Evolutionary conservation across 2,797 vertebrate genomes (phyloP).

Genomic region (Benthosema pterotum): DNA sequence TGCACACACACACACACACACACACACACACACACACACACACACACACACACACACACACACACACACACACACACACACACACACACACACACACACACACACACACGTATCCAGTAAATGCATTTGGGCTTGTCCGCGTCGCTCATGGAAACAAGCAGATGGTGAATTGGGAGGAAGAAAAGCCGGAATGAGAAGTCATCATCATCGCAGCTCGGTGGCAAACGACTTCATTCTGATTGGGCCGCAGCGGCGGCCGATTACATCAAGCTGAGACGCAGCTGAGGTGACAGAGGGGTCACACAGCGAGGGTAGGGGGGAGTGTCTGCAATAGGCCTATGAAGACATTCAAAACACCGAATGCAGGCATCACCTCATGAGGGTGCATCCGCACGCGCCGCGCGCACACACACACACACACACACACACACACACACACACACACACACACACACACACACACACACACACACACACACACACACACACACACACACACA

Average conservation of each 20-base stretch:
- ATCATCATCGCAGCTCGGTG: constrained; percentile 32
- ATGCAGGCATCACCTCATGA: too few relatives aligned
- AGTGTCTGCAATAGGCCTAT: too few relatives aligned
- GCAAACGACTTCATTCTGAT: constrained; percentile 48
- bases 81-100: constrained; percentile 25
- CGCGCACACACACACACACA: too few relatives aligned
- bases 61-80: constrained; percentile 17
- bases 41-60: constrained; percentile 34
- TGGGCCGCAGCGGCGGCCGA: constrained; percentile 40
- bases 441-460: background rate
- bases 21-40: constrained; percentile 11
- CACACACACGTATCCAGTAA: background rate
- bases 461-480: constrained; percentile 19
- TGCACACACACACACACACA: constrained; percentile 19
- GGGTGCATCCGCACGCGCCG: too few relatives aligned
- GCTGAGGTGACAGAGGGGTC: background rate
- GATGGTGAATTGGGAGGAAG: constrained; percentile 52
- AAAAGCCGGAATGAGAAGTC: constrained; percentile 44
- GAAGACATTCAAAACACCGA: too few relatives aligned
- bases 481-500: too few relatives aligned
- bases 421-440: too few relatives aligned
- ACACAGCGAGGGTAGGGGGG: too few relatives aligned
- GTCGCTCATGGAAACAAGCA: constrained; percentile 53
- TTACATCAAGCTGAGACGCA: constrained; percentile 29
- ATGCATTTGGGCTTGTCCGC: too few relatives aligned